Evolutionary conservation across 1,140 invertebrate genomes (phyloP).

Genomic region (Trypoxylus dichotomus): DNA sequence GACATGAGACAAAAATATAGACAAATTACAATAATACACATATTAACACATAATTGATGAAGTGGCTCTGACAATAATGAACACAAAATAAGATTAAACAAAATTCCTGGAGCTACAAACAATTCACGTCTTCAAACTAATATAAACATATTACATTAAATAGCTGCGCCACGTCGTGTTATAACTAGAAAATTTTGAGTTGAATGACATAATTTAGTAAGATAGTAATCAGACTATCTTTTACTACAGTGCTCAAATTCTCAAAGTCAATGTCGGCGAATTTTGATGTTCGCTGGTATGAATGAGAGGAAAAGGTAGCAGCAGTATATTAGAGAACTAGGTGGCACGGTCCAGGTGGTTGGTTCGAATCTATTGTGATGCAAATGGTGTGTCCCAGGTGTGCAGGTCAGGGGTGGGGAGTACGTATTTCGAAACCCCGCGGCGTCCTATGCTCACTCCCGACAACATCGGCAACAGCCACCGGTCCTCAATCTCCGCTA

Average conservation of each 20-base stretch:
- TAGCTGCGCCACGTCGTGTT: neutral
- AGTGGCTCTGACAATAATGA: too few species aligned
- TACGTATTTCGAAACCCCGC: slow-evolving; percentile 25
- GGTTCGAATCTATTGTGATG: slow-evolving; percentile 35
- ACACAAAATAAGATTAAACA: too few species aligned
- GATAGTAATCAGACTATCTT: neutral
- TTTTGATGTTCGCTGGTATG: slow-evolving; percentile 28
- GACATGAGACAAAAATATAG: too few species aligned
- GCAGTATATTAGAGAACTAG: slow-evolving; percentile 9
- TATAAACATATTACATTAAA: neutral
- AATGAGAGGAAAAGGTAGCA: slow-evolving; percentile 25
- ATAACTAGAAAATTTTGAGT: neutral
- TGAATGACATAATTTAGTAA: neutral
- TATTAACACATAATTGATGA: too few species aligned
- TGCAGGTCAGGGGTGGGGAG: slow-evolving; percentile 33
- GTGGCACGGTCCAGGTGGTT: slow-evolving; percentile 36
- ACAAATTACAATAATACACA: too few species aligned
- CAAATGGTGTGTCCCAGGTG: slow-evolving; percentile 37
- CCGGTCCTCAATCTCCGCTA: slow-evolving; percentile 3
- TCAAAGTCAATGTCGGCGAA: neutral
- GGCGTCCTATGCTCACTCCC: slow-evolving; percentile 17
- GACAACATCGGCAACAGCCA: slow-evolving; percentile 10
- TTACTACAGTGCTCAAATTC: neutral
- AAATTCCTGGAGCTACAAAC: too few species aligned
- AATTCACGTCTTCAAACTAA: neutral